Percentiles rank a stretch among this genome's conserved stretches.
Conservation (phyloP, 2,113 vertebrate species). For the Aviceda subcristata region DNA sequence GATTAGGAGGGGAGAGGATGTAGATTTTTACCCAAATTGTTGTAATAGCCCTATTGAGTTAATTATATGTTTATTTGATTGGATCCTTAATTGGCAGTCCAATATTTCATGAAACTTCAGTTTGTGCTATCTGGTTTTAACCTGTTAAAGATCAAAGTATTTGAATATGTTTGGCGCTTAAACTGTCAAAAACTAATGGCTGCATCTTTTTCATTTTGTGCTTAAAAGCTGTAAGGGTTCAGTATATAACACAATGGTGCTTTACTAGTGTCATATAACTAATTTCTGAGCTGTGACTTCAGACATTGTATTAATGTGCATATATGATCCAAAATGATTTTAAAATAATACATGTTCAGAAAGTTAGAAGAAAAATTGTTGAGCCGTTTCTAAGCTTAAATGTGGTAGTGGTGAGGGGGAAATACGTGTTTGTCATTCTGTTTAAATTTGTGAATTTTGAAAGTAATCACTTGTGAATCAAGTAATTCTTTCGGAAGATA, state of each 20-base stretch:
- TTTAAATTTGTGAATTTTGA: not conserved
- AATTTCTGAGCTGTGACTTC: not conserved
- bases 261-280: not conserved
- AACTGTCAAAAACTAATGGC: not conserved
- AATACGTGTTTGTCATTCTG: not conserved
- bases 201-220: not conserved
- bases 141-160: not conserved
- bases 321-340: not conserved
- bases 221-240: not conserved
- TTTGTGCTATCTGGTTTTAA: not conserved
- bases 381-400: not conserved
- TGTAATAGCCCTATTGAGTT: not conserved
- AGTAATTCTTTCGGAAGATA: not conserved
- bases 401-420: not conserved
- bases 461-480: not conserved
- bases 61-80: not conserved
- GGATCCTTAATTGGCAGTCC: not conserved
- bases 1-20: not conserved
- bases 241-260: not conserved
- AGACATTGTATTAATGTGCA: not conserved
- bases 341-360: not conserved
- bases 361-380: not conserved
- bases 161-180: not conserved
- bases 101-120: not conserved
- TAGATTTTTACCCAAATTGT: not conserved